Percentiles rank a stretch among this genome's conserved stretches.
Evolutionary conservation across 2,797 vertebrate species (phyloP).

Genomic region (Rhyacichthys aspro): DNA sequence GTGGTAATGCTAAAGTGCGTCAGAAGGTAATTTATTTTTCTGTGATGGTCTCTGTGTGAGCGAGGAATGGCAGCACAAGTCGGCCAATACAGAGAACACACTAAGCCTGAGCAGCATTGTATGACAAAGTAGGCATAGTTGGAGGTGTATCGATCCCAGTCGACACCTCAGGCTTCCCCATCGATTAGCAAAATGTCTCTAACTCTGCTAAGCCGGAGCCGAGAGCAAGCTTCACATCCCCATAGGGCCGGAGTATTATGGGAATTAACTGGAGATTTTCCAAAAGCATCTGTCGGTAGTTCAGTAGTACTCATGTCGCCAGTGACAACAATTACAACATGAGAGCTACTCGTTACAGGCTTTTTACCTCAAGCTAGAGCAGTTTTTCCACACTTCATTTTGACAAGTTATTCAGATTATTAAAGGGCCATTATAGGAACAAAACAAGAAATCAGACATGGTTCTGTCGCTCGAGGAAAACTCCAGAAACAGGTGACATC

Average conservation of each 20-base stretch:
- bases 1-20: conserved; percentile 38
- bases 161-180: conserved; percentile 43
- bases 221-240: conserved; percentile 28
- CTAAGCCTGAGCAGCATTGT: conserved; percentile 33
- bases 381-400: background rate
- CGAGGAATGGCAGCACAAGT: conserved; percentile 14
- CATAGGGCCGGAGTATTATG: conserved; percentile 26
- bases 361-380: background rate
- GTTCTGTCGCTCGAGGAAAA: too few relatives aligned
- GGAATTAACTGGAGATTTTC: conserved; percentile 30
- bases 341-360: background rate
- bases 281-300: conserved; percentile 23
- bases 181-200: conserved; percentile 53
- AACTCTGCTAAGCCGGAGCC: conserved; percentile 31
- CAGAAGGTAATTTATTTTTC: conserved; percentile 46
- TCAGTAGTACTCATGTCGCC: conserved; percentile 13
- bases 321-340: conserved; percentile 2
- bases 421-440: background rate
- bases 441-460: conserved; percentile 2
- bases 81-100: conserved; percentile 2
- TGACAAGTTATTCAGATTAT: conserved; percentile 11
- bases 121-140: conserved; percentile 13
- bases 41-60: conserved; percentile 9
- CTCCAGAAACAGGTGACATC: too few relatives aligned
- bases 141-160: conserved; percentile 54